A percentile compares a stretch with the other conserved stretches of the same genome.
Evolutionary conservation across 1,140 invertebrate genomes (phyloP).

Genomic region (Eumaeus atala): DNA sequence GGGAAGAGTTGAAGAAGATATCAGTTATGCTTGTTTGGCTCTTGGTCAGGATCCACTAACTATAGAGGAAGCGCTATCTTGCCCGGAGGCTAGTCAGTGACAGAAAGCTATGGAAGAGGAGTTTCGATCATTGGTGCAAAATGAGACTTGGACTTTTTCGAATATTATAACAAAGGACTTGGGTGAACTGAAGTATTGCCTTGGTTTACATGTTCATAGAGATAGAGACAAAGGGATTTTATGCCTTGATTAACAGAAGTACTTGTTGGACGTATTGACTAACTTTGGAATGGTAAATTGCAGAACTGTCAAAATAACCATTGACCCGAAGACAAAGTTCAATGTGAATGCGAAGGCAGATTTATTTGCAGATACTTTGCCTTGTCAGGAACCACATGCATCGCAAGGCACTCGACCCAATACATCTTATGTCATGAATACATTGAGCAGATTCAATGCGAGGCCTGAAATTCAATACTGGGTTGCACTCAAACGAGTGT

Average conservation of each 20-base stretch:
- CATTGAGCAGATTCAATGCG: conserved; percentile 23
- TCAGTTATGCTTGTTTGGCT: background rate
- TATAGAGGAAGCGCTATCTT: conserved; percentile 14
- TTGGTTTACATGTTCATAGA: conserved; percentile 29
- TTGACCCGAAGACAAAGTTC: conserved; percentile 21
- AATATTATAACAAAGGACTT: conserved; percentile 44
- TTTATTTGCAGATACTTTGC: conserved; percentile 4
- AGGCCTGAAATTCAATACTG: conserved; percentile 24
- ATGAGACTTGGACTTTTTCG: conserved; percentile 23
- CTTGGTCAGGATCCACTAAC: background rate
- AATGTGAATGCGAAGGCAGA: background rate
- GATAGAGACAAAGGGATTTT: background rate
- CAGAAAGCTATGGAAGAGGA: conserved; percentile 26
- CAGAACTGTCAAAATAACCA: conserved; percentile 19
- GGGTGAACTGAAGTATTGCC: conserved; percentile 39
- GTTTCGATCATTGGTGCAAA: conserved; percentile 22
- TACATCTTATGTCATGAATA: conserved; percentile 21
- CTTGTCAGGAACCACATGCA: conserved; percentile 18
- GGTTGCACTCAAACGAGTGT: conserved; percentile 25
- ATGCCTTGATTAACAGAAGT: conserved; percentile 22
- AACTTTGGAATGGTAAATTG: conserved; percentile 27
- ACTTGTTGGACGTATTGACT: conserved; percentile 20
- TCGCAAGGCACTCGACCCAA: conserved; percentile 17
- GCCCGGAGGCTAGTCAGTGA: background rate
- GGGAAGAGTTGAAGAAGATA: background rate